A percentile compares a stretch with the other conserved stretches of the same genome.
These are phyloP conservation scores for Opisthograptis luteolata DNA, from an alignment of 2,888 invertebrate species.

Conservation along the genomic window DNA sequence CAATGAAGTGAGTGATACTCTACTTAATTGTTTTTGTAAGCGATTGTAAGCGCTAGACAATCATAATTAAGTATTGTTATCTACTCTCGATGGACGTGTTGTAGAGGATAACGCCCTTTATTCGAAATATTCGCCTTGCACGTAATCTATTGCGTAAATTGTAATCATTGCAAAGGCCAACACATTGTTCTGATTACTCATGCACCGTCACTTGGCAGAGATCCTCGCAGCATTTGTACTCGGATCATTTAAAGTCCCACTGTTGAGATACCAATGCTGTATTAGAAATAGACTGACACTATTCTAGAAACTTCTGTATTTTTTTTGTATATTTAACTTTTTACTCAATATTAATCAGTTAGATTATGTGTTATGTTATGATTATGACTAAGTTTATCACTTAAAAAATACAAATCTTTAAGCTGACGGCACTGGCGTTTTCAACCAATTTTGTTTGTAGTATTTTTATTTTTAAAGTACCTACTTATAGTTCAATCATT, in stretches of 20 bases:
- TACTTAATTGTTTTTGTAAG: neutral
- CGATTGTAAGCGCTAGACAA: neutral
- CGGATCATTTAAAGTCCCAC: conserved; percentile 59
- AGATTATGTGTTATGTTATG: neutral
- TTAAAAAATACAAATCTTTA: no score
- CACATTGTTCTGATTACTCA: conserved; percentile 55
- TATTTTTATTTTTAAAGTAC: no score
- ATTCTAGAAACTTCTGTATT: conserved; percentile 48
- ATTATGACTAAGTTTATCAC: no score
- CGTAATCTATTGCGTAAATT: conserved; percentile 42
- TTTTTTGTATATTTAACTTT: neutral
- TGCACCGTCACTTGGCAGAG: conserved; percentile 67
- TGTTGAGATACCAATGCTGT: conserved; percentile 46
- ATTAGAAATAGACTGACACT: conserved; percentile 57
- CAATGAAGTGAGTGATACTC: neutral
- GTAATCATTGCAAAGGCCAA: conserved; percentile 43
- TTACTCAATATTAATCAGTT: neutral
- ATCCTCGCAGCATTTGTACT: conserved; percentile 60
- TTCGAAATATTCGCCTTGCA: conserved; percentile 13
- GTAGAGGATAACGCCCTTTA: conserved; percentile 19
- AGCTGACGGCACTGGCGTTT: no score
- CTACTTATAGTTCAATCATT: no score
- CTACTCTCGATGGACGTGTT: neutral
- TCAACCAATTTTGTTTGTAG: no score
- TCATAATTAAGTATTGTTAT: neutral